These are phyloP conservation scores for Pangasius krempfi DNA, from an alignment of 2,797 vertebrate species.

Conservation along the genomic window DNA sequence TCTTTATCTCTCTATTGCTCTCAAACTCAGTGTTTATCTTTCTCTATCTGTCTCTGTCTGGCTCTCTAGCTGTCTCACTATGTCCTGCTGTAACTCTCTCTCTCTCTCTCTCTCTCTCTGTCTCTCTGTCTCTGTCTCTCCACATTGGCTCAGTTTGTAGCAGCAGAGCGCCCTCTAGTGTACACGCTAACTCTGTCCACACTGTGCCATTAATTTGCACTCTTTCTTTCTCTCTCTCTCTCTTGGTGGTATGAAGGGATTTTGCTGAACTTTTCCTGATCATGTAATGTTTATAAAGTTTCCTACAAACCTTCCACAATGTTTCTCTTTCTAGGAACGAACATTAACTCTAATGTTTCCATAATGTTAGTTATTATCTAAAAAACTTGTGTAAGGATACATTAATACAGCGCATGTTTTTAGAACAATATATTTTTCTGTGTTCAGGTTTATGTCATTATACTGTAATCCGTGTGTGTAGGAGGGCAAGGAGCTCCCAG, in stretches of 20 bases:
- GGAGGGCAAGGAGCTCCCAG: constrained; percentile 80
- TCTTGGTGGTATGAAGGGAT: not conserved
- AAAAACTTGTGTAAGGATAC: not conserved
- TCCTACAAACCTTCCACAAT: not conserved
- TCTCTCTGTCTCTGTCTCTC: not conserved
- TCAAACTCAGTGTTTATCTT: no score
- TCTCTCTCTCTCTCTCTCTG: not conserved
- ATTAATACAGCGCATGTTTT: not conserved
- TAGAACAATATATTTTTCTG: not conserved
- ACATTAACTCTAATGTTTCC: not conserved
- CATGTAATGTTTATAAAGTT: not conserved
- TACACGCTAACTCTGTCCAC: not conserved
- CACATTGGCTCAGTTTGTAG: not conserved
- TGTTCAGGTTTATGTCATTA: not conserved
- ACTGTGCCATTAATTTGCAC: not conserved
- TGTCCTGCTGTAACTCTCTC: no score
- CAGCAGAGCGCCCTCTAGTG: constrained; percentile 16
- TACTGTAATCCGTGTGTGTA: constrained; percentile 57
- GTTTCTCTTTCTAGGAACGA: not conserved
- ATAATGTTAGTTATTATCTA: not conserved
- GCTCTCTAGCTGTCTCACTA: not conserved
- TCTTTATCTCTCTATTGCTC: not conserved
- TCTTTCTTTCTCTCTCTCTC: not conserved
- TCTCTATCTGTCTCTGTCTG: not conserved
- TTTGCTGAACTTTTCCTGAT: not conserved